phyloP scores from a whole-genome alignment of 2,113 vertebrate genomes.

The Xiphophorus hellerii region DNA sequence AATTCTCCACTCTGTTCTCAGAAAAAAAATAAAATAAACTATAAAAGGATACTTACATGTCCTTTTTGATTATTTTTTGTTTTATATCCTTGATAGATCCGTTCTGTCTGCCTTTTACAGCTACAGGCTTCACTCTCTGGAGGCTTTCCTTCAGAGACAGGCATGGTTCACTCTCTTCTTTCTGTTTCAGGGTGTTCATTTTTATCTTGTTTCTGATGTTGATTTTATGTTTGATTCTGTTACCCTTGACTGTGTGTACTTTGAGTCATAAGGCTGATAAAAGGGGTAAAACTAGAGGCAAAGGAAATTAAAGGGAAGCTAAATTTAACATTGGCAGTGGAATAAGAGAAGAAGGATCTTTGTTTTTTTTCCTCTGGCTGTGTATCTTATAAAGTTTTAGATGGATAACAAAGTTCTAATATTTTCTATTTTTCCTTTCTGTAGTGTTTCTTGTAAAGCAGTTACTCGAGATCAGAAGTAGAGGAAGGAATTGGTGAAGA shows the following conservation, averaged over 20 bases:
- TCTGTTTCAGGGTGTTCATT: slow-evolving; percentile 30
- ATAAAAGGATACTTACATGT: slow-evolving; percentile 50
- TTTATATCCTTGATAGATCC: slow-evolving; percentile 52
- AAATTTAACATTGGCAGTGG: slow-evolving; percentile 39
- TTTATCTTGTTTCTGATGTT: slow-evolving; percentile 56
- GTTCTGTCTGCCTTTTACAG: slow-evolving; percentile 46
- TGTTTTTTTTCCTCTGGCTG: slow-evolving; percentile 9
- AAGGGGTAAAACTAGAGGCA: slow-evolving; percentile 44
- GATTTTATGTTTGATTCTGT: slow-evolving; percentile 51
- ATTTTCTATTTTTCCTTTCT: slow-evolving; percentile 9
- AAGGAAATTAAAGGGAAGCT: slow-evolving; percentile 44
- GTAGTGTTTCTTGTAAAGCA: slow-evolving; percentile 12
- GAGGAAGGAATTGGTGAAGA: background rate
- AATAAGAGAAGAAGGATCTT: background rate
- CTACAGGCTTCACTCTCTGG: slow-evolving; percentile 49
- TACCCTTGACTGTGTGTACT: slow-evolving; percentile 44
- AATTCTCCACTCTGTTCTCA: slow-evolving; percentile 30
- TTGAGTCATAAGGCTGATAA: slow-evolving; percentile 39
- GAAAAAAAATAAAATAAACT: slow-evolving; percentile 1
- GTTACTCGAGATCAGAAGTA: slow-evolving; percentile 14
- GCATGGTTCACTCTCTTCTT: slow-evolving; percentile 37
- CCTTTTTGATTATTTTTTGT: slow-evolving; percentile 57
- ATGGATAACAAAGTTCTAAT: slow-evolving; percentile 37
- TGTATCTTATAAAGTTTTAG: slow-evolving; percentile 35
- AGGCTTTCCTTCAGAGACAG: slow-evolving; percentile 42